Base-by-base conservation (phyloP, 2,888 invertebrate species). In the Deroplatys truncata region DNA sequence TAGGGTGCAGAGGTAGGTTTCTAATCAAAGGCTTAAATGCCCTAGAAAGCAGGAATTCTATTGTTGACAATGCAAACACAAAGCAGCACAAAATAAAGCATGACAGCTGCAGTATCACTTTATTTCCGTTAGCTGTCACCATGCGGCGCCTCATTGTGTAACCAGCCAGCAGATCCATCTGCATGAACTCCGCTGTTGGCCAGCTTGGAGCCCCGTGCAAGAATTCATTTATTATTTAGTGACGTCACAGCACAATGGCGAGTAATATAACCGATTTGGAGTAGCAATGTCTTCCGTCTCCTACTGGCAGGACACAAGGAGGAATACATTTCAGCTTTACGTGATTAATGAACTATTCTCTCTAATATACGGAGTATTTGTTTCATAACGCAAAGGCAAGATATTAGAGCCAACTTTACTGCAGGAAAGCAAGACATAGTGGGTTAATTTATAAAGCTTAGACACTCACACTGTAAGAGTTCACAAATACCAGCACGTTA, bases 181-280 rank as follows among this genome's bases (percentile, higher is more conserved):
- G 56, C 20, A 72, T 72, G 56, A 72, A 72, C 56, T 56, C 56
- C 35, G 9, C 35, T 16, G 56, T 16, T 72, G 56, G 20, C 25
- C 16, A 25, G 20, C 56, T 20, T 1, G 56, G 56, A 43, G 43
- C 13, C 20, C 20, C 25, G 20, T 72, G 56, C 56, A 72, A 87
- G 82, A 15, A 87, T 87, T 87, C 87, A 87, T 87, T 87, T 87
- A 87, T 87, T 87, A 87, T 87, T 87, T 87, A 35, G 82, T 83
- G 87, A 87, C 83, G 87, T 87, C 56, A 72, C 7, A 20, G 20
- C 56, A 72, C 56, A 72, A 72, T 20, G 56, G 20, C 56, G 56
- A 72, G 56, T 25, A 72, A 72, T 72, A 72, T 25, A 72, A 72
- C 20, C 56, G 56, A 72, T 72, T 72, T 72, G 20, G 56, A 72